These are phyloP conservation scores for Ophion ellenae DNA, from an alignment of 2,888 invertebrate species.

Conservation along the genomic window DNA sequence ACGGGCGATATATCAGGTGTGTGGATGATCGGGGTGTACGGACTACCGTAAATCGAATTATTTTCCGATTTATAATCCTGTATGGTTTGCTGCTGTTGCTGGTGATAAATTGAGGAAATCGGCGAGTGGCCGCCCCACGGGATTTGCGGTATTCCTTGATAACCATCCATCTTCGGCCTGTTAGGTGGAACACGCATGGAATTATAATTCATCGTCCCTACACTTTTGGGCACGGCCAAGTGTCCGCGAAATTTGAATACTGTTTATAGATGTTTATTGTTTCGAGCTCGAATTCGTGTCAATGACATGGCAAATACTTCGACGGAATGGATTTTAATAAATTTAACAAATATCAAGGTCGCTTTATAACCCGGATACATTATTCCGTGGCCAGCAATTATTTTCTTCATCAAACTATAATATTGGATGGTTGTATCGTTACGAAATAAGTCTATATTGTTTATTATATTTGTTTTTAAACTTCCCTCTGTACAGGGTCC, in stretches of 20 bases:
- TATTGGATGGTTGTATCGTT: no score
- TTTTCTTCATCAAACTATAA: neutral
- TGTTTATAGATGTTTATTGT: conserved; percentile 24
- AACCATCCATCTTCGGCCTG: conserved; percentile 83
- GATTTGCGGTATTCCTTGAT: conserved; percentile 82
- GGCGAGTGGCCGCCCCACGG: conserved; percentile 83
- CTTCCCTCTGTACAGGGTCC: no score
- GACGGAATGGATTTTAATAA: conserved; percentile 5
- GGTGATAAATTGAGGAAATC: conserved; percentile 83
- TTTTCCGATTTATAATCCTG: conserved; percentile 83
- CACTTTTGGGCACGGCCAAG: conserved; percentile 39
- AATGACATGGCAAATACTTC: conserved; percentile 35
- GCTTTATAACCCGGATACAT: neutral
- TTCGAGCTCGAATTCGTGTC: conserved; percentile 7
- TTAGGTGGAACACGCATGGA: conserved; percentile 16
- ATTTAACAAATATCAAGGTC: conserved; percentile 9
- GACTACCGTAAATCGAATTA: conserved; percentile 83
- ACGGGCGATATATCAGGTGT: conserved; percentile 94
- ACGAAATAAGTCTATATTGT: no score
- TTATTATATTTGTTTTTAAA: no score
- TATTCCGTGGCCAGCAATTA: neutral
- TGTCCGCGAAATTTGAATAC: conserved; percentile 28
- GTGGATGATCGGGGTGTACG: conserved; percentile 86
- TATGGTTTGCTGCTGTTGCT: conserved; percentile 81
- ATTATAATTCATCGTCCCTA: conserved; percentile 40